Base-by-base conservation (phyloP, 2,888 invertebrate species). In the Aphrophora alni region DNA sequence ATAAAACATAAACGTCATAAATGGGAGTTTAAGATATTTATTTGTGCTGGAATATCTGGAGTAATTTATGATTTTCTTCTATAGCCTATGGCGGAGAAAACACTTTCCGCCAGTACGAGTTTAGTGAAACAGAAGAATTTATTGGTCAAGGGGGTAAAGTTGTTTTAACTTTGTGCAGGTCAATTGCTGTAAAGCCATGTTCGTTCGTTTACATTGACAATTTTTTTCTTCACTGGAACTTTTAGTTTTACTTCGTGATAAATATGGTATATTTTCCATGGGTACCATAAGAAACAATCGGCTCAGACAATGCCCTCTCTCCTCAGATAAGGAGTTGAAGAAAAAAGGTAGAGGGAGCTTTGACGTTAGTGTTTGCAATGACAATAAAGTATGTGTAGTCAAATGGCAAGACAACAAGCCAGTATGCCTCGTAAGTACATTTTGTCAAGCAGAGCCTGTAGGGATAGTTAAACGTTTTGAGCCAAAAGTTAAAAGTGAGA, bases 171-270 rank as follows among this genome's bases (percentile, higher is more conserved):
- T 33, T 33, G 33, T 33, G 33, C 8, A 33, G 8, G 8, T 33
- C 33, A 33, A 33, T 33, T 33, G 3, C 33, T 33, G 5, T 33
- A 33, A 33, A 33, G 33, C 8, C 33, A 33, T 33, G 33, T 14
- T 38, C 59, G 24, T 70, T 80, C 73, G 80, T 86, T 12, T 86
- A 83, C 80, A 85, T 84, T 77, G 85, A 86, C 74, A 86, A 85
- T 76, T 86, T 75, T 84, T 84, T 73, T 70, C 75, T 0, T 81
- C 78, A n/a, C 33, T 81, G 0, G 77, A 82, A 38, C 72, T 83
- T 1, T 77, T 83, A 12, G 25, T 75, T 44, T 77, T 82, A 33
- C 69, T 84, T n/a, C 73, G 83, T 27, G 28, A 81, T 26, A 72
- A 83, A 27, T 77, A 78, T 69, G 82, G 82, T 8, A 82, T 84